phyloP scores from a whole-genome alignment of 2,113 vertebrate species.

The Clarias magur region DNA sequence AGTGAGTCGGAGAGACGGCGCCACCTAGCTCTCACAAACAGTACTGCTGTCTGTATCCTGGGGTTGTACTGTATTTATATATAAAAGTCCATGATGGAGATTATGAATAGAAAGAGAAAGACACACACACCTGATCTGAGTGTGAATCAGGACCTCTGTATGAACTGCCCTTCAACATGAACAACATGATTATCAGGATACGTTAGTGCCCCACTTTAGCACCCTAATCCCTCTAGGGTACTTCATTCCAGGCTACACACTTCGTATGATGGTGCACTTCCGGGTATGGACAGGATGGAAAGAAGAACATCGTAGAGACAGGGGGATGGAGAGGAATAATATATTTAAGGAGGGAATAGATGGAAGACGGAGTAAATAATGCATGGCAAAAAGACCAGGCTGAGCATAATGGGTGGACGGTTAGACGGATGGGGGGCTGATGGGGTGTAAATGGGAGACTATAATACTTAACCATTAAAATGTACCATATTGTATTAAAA shows the following conservation, averaged over 20 bases:
- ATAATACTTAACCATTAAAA: too few relatives aligned
- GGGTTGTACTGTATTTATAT: too few relatives aligned
- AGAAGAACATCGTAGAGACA: background rate
- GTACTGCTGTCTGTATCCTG: background rate
- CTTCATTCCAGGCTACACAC: background rate
- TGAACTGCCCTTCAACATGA: background rate
- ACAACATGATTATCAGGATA: background rate
- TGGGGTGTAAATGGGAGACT: background rate
- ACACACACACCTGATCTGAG: constrained; percentile 32
- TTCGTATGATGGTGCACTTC: background rate
- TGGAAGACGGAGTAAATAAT: background rate
- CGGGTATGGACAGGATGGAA: background rate
- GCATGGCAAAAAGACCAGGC: background rate
- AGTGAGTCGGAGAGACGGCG: background rate
- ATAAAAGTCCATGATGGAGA: too few relatives aligned
- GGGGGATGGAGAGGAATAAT: background rate
- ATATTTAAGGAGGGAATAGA: background rate
- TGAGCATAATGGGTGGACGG: background rate
- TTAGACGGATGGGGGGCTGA: background rate
- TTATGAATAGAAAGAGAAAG: background rate
- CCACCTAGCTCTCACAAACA: constrained; percentile 3
- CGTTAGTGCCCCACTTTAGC: background rate
- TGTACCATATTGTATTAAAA: too few relatives aligned
- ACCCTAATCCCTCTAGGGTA: background rate
- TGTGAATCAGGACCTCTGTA: background rate